Evolutionary conservation across 2,113 vertebrate species (phyloP).

Genomic region (Tauraco erythrolophus): DNA sequence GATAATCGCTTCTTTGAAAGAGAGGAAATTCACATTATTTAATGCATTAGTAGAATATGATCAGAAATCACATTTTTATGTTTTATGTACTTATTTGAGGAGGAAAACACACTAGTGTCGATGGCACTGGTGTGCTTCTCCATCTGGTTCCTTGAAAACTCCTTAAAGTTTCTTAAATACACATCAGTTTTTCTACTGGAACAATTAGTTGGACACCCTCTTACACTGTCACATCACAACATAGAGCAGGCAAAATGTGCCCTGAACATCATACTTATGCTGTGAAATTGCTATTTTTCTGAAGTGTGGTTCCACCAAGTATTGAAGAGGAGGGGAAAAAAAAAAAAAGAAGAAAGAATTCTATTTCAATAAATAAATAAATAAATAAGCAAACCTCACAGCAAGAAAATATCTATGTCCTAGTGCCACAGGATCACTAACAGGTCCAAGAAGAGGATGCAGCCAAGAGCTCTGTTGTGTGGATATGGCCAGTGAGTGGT

Average conservation of each 20-base stretch:
- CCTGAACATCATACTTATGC: neutral
- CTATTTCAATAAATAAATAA: neutral
- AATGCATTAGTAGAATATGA: neutral
- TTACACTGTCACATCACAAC: neutral
- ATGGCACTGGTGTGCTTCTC: neutral
- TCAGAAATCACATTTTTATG: neutral
- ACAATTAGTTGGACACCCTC: neutral
- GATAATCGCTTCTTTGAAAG: neutral
- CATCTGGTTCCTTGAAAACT: neutral
- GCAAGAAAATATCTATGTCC: neutral
- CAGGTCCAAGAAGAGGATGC: neutral
- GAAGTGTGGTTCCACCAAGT: neutral
- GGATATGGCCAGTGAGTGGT: fast-evolving
- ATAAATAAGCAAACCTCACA: neutral
- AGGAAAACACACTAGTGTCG: neutral
- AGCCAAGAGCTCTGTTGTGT: neutral
- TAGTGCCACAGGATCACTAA: neutral
- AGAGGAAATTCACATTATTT: neutral
- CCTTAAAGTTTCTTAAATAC: neutral
- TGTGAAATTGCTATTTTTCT: neutral
- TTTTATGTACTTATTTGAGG: neutral
- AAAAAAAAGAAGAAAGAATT: too few relatives aligned
- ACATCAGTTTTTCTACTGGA: neutral
- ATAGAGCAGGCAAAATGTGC: neutral
- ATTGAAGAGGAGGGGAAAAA: neutral